Conservation (phyloP, 2,888 invertebrate species). For the Eupithecia insigniata region DNA sequence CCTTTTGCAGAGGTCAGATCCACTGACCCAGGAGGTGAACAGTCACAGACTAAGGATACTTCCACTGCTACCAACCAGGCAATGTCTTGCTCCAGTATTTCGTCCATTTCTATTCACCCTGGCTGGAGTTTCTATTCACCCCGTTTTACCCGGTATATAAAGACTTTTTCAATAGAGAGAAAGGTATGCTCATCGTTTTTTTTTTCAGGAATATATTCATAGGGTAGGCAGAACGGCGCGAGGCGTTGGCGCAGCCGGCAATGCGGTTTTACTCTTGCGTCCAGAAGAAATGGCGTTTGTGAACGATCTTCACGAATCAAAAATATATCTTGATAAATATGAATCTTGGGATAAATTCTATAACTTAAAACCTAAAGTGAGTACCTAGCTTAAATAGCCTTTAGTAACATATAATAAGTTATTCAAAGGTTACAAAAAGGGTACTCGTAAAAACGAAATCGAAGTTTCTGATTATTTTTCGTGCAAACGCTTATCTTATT, state of each 20-base stretch:
- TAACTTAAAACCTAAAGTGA: constrained; percentile 73
- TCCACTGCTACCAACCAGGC: too few species aligned
- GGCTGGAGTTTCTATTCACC: too few species aligned
- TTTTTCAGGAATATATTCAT: constrained; percentile 97
- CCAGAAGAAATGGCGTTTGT: constrained; percentile 98
- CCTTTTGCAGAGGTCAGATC: too few species aligned
- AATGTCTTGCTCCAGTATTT: too few species aligned
- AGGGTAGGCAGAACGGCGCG: constrained; percentile 98
- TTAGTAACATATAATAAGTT: neutral
- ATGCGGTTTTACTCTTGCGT: constrained; percentile 94
- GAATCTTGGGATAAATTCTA: constrained; percentile 72
- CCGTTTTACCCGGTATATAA: too few species aligned
- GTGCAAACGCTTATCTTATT: too few species aligned
- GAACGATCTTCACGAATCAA: constrained; percentile 94
- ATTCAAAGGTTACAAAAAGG: too few species aligned
- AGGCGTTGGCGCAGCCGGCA: constrained; percentile 94
- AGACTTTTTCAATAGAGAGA: constrained; percentile 5
- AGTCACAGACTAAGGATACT: too few species aligned
- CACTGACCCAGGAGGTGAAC: too few species aligned
- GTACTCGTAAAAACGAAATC: too few species aligned
- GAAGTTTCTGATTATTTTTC: too few species aligned
- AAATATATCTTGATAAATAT: constrained; percentile 96
- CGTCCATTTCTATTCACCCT: too few species aligned
- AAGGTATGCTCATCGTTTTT: neutral
- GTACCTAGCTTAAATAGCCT: neutral